Base-by-base conservation (phyloP, 2,888 invertebrate genomes). In the Trypoxylon attenuatum region DNA sequence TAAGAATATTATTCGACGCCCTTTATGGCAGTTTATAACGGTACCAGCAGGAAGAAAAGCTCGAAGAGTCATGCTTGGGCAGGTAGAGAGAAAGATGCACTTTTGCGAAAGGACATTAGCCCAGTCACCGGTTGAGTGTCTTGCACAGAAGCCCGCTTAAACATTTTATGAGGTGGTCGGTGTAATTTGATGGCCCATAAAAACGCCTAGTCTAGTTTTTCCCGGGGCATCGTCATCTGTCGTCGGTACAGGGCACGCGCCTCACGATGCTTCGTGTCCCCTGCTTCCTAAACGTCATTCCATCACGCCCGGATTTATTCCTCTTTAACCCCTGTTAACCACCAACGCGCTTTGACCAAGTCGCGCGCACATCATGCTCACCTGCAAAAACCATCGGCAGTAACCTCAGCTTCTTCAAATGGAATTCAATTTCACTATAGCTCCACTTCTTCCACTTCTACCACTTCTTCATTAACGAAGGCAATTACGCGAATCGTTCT, bases 131-230 rank as follows among this genome's bases (percentile, higher is more conserved):
- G 72, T 78, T 66, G 78, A 72, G 77, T 78, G 78, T 80, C 82
- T 86, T 83, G 82, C 83, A 83, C 84, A 82, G 84, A 83, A 85
- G 84, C 82, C 79, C 83, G 82, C 82, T 86, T 84, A 82, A 85
- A 80, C 82, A 84, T 85, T 87, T 87, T 86, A 87, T 86, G 84
- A 85, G 86, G 82, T 85, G 85, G 86, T 83, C 81, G 83, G 79
- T 82, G 86, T 87, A 87, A 87, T 87, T 87, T 87, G 85, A 87
- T 87, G 85, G 86, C 82, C 85, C 87, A 86, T 87, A 87, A 87
- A 84, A 87, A 86, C 76, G 85, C 84, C 83, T 84, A 82, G 85
- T 82, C 83, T 82, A 86, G 85, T 85, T 84, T 87, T 86, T 83
- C 83, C 80, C 74, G 78, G 73, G 78, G 79, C 79, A 69, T 67